Base-by-base conservation (phyloP, 2,113 vertebrate species). In the Myanophis thanlyinensis region DNA sequence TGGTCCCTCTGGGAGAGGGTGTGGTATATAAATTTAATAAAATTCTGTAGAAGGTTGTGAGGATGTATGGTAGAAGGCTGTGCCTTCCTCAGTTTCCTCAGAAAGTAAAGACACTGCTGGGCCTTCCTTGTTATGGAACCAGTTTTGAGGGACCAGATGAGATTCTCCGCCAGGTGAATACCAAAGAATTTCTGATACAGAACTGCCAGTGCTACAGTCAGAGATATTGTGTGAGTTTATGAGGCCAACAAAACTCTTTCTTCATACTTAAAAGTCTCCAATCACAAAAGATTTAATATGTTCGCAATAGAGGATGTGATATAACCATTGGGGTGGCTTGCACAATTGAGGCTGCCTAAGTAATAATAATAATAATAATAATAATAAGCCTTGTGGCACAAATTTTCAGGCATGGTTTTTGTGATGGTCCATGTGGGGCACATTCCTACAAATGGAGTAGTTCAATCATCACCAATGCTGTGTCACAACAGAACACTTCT, bases 321-420 rank as follows among this genome's bases (percentile, higher is more conserved):
- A 44, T 48, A 0, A 22, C 27, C 4, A 35, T 40, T 3, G 5
- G 15, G 48, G 62, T 89, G 56, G 86, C 27, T 80, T 44, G 88
- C 40, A 0, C 0, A 48, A 44, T 3, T 54, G 13, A 47, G 0
- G 0, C 30, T 51, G 87, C 73, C 0, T 2, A 85, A 22, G 12
- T 15, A 2, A n/a, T 6, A 22, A 67, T 56, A 12, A 15, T 6
- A 30, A n/a, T n/a, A n/a, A n/a, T n/a, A n/a, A n/a, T n/a, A n/a
- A n/a, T n/a, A 0, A 23, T 0, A 0, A 0, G 62, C 87, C 56
- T 13, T 89, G 6, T n/a, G 40, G 15, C 0, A 0, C 20, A 5
- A 6, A 30, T 0, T 88, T 27, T 25, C 54, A n/a, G 27, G 11
- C 51, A 62, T 6, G 0, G 4, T 12, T 8, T n/a, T 48, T 88